These are phyloP conservation scores for Cryptotermes secundus DNA, from an alignment of 1,140 invertebrate genomes.

Conservation along the genomic window DNA sequence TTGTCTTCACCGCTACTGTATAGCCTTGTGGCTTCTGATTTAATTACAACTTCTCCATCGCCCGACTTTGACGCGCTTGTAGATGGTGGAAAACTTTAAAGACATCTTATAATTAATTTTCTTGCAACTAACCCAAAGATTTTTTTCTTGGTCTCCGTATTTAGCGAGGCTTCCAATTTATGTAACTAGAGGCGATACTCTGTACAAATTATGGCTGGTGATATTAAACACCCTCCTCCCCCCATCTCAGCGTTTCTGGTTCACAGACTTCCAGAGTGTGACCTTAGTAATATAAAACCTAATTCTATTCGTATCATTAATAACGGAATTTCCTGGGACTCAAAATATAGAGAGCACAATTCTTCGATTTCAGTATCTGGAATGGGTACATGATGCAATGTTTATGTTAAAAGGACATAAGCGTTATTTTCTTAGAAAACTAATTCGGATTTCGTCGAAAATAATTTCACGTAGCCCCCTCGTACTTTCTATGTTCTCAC, in stretches of 20 bases:
- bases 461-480: too few relatives aligned
- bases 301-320: neutral
- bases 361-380: too few relatives aligned
- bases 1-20: neutral
- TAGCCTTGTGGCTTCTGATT: neutral
- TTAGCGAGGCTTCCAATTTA: neutral
- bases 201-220: neutral
- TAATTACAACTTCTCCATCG: slow-evolving; percentile 1
- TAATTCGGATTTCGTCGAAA: too few relatives aligned
- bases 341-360: too few relatives aligned
- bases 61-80: neutral
- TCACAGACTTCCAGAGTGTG: neutral
- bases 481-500: too few relatives aligned
- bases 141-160: neutral
- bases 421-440: too few relatives aligned
- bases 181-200: neutral
- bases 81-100: neutral
- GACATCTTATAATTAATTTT: slow-evolving; percentile 7
- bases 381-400: too few relatives aligned
- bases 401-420: too few relatives aligned
- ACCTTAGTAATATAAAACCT: neutral
- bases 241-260: neutral
- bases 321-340: neutral
- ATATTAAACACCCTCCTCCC: neutral
- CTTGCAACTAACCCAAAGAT: neutral